Base-by-base conservation (phyloP, 2,888 invertebrate genomes). In the Geotrupes spiniger region DNA sequence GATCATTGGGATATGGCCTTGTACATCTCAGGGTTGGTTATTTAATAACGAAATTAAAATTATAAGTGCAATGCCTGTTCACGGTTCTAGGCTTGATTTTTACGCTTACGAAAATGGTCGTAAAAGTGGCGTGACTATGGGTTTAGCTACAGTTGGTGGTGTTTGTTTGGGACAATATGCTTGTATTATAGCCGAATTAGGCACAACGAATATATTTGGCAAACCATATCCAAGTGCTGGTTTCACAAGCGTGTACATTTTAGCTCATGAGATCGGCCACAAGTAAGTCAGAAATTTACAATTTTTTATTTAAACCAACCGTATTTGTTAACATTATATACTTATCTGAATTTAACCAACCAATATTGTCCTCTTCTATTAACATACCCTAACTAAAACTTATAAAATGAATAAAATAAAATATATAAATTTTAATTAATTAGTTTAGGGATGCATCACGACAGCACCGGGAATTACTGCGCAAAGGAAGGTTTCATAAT, bases 191-290 rank as follows among this genome's bases (percentile, higher is more conserved):
- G 83, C 86, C 1, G 89, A 90, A 76, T 79, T 89, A 59, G 89
- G 89, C 31, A 82, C 85, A 1, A 80, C 81, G 1, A 87, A 87
- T 72, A 72, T 79, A 33, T 80, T 84, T 60, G 87, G 88, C 37
- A 83, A 86, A 53, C 88, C 89, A 1, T 89, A 87, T 72, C 89
- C 89, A 2, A 89, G 89, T 27, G 86, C 89, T 15, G 89, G 89
- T n/a, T 88, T 89, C 69, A 87, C 87, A 11, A 87, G 89, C 40
- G 85, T 89, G 61, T 89, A 87, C 71, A 85, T 89, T 64, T 79
- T 88, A 53, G 89, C 89, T 0, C 89, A 89, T 68, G 90, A 89
- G 76, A 88, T 90, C 51, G 89, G 89, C 53, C 89, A 87, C 72
- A 89, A 88, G 88, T 89, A 78, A 75, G 78, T 77, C 61, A 28